These are phyloP conservation scores for Spodoptera frugiperda DNA, from an alignment of 1,140 invertebrate genomes.

Conservation along the genomic window DNA sequence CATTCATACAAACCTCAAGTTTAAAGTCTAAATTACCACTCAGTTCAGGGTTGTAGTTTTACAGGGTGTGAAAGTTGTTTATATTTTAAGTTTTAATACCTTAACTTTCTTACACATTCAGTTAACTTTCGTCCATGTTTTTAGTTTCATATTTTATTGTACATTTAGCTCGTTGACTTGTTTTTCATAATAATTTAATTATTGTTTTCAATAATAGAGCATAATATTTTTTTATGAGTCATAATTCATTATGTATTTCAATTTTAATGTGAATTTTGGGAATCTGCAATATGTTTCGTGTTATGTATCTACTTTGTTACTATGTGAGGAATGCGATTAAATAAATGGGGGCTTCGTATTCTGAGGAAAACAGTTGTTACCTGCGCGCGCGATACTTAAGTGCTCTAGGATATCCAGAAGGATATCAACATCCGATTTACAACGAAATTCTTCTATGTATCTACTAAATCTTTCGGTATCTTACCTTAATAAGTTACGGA, in stretches of 20 bases:
- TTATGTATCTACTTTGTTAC: constrained; percentile 47
- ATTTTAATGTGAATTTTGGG: constrained; percentile 71
- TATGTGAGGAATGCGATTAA: constrained; percentile 14
- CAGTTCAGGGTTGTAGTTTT: constrained; percentile 69
- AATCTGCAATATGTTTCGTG: constrained; percentile 81
- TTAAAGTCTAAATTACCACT: constrained; percentile 35
- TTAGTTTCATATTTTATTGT: constrained; percentile 85
- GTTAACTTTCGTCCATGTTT: constrained; percentile 82
- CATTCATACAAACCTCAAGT: constrained; percentile 41
- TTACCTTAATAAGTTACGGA: background rate
- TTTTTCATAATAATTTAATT: constrained; percentile 81
- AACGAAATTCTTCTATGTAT: constrained; percentile 13
- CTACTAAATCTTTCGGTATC: background rate
- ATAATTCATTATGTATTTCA: constrained; percentile 69
- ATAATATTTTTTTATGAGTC: constrained; percentile 81
- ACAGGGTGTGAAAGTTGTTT: constrained; percentile 78
- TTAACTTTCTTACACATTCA: constrained; percentile 79
- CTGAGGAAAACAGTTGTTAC: constrained; percentile 3
- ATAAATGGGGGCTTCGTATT: constrained; percentile 33
- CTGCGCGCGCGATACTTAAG: constrained; percentile 25
- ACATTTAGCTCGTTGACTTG: constrained; percentile 78
- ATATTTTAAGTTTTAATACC: constrained; percentile 72
- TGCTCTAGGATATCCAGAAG: background rate
- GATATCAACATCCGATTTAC: constrained; percentile 5
- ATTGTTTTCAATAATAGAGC: constrained; percentile 75